Conservation (phyloP, 2,113 vertebrate genomes). For the Eptatretus burgeri region DNA sequence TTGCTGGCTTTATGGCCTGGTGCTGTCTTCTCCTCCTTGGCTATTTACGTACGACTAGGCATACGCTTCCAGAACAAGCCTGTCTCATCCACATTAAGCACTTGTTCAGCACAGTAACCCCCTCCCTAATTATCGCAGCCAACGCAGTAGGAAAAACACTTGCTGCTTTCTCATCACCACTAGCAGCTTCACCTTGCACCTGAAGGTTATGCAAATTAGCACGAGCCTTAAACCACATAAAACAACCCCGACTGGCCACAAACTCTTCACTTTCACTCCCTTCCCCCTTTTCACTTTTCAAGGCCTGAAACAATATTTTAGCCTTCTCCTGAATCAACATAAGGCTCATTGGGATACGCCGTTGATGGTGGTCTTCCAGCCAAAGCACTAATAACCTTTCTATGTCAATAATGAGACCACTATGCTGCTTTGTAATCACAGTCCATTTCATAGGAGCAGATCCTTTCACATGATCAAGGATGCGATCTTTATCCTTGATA, state of each 20-base stretch:
- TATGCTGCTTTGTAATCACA: no score
- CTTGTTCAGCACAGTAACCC: conserved; percentile 1
- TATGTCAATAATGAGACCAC: background rate
- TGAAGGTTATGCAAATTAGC: background rate
- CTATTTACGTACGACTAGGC: background rate
- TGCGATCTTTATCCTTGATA: no score
- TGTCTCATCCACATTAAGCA: conserved; percentile 6
- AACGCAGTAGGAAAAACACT: background rate
- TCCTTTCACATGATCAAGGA: no score
- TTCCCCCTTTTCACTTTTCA: no score
- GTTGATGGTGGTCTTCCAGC: background rate
- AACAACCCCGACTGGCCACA: conserved; percentile 3
- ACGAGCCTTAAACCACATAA: conserved; percentile 4
- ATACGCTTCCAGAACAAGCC: background rate
- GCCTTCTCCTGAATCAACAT: no score
- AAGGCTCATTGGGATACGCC: background rate
- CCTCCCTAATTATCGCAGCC: background rate
- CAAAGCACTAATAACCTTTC: background rate
- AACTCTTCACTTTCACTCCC: no score
- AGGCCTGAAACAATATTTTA: no score
- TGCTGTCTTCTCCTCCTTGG: conserved; percentile 1
- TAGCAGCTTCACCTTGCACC: conserved; percentile 1
- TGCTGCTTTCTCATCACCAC: background rate
- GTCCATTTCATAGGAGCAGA: no score
- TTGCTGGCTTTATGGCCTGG: conserved; percentile 2